Evolutionary conservation across 2,797 vertebrate species (phyloP).

Genomic region (Sparidentex hasta): DNA sequence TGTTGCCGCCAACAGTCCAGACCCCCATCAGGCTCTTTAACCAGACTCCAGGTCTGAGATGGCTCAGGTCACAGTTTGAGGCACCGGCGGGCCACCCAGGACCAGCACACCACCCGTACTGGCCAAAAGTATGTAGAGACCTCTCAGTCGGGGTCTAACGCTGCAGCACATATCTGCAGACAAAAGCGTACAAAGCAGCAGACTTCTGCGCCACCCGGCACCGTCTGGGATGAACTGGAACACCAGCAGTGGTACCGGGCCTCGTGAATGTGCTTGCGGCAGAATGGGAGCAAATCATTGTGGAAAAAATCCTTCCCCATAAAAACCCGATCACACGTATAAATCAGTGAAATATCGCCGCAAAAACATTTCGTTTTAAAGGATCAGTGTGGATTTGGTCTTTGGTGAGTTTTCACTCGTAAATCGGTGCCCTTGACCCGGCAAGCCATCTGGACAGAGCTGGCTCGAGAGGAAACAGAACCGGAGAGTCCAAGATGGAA

Average conservation of each 20-base stretch:
- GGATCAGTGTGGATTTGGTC: not conserved
- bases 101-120: constrained; percentile 4
- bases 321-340: not conserved
- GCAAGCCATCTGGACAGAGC: not conserved
- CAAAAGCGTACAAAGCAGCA: not conserved
- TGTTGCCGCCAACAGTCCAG: constrained; percentile 25
- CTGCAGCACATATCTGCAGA: not conserved
- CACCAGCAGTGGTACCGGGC: not conserved
- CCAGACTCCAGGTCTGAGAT: constrained; percentile 45
- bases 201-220: not conserved
- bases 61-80: constrained; percentile 47
- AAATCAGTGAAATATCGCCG: not conserved
- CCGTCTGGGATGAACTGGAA: not conserved
- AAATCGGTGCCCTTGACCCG: not conserved
- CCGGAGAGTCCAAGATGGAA: not conserved
- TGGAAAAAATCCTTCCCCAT: not conserved
- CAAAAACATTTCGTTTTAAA: too few species aligned
- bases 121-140: constrained; percentile 6
- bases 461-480: not conserved
- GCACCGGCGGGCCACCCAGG: constrained; percentile 40
- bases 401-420: not conserved
- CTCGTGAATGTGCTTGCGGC: too few species aligned
- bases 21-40: constrained; percentile 39
- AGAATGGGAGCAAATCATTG: not conserved
- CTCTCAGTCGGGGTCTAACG: not conserved